Base-by-base conservation (phyloP, 2,113 vertebrate species). In the Gallinago jamesoni region DNA sequence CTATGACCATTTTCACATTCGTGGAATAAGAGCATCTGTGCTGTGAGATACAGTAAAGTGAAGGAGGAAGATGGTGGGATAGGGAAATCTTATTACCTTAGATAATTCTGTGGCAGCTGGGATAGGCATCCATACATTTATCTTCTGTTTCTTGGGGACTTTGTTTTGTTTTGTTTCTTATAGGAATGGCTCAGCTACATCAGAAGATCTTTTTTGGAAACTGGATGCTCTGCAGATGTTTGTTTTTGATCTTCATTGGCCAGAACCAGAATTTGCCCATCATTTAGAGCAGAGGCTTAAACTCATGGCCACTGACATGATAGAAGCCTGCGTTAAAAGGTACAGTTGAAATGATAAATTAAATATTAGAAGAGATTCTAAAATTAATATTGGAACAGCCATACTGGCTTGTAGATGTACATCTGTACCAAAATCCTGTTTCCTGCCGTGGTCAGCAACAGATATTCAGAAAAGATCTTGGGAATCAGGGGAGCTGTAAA, bases 241-340 rank as follows among this genome's bases (percentile, higher is more conserved):
- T 94, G 98, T 99, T 77, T 96, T 98, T 97, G 99, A 99, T 96
- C 98, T 99, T 27, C 98, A 99, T 92, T 99, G 99, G 99, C 99
- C 99, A 39, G 99, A 99, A 97, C 98, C 98, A 21, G 99, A 99
- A 98, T 99, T 99, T 96, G 99, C 99, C 89, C 98, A 98, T 95
- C 99, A 99, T 93, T 98, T 99, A 98, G 99, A 99, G 96, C 99
- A 99, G 93, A 98, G 99, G 80, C 99, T 99, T 85, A 99, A 99
- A 95, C 98, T 99, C 85, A 99, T 99, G 99, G 99, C 99, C 95
- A 99, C 99, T 97, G 99, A 99, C 97, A 99, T 99, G 99, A 99
- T 99, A 98, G 99, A 99, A 97, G 99, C 99, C 96, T 99, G 99
- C 41, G 98, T 99, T 80, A 99, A 99, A 98, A 99, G 99, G 99